Evolutionary conservation across 1,140 invertebrate species (phyloP).

Genomic region (Heliothis subflexa): DNA sequence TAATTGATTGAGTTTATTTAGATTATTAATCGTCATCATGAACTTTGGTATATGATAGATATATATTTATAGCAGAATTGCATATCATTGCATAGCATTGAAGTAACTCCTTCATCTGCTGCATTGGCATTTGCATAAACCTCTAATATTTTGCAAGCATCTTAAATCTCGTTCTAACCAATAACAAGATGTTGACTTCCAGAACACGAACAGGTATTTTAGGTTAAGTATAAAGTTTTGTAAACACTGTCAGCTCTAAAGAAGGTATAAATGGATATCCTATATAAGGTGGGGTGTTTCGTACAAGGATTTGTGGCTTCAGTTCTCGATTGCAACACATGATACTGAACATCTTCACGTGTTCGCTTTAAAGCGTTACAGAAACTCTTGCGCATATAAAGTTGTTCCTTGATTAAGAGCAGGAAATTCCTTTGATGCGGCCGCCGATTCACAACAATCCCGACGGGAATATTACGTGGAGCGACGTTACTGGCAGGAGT

Average conservation of each 20-base stretch:
- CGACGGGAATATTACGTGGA: slow-evolving; percentile 73
- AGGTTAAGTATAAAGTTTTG: neutral
- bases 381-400: slow-evolving; percentile 53
- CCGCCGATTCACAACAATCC: slow-evolving; percentile 71
- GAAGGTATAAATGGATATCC: neutral
- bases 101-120: too few species aligned
- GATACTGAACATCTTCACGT: slow-evolving; percentile 55
- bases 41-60: neutral
- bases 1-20: slow-evolving; percentile 21
- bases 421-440: slow-evolving; percentile 80
- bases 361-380: slow-evolving; percentile 63
- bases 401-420: slow-evolving; percentile 70
- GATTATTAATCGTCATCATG: neutral
- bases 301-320: slow-evolving; percentile 9
- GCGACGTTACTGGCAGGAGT: slow-evolving; percentile 58
- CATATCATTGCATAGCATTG: too few species aligned
- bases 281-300: slow-evolving; percentile 6
- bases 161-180: neutral
- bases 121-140: neutral
- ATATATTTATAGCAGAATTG: neutral
- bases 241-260: neutral
- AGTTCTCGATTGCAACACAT: slow-evolving; percentile 41
- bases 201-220: neutral
- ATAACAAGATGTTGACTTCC: neutral
- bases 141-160: slow-evolving; percentile 9